Evolutionary conservation across 2,888 invertebrate species (phyloP).

Genomic region (Sicus ferrugineus): DNA sequence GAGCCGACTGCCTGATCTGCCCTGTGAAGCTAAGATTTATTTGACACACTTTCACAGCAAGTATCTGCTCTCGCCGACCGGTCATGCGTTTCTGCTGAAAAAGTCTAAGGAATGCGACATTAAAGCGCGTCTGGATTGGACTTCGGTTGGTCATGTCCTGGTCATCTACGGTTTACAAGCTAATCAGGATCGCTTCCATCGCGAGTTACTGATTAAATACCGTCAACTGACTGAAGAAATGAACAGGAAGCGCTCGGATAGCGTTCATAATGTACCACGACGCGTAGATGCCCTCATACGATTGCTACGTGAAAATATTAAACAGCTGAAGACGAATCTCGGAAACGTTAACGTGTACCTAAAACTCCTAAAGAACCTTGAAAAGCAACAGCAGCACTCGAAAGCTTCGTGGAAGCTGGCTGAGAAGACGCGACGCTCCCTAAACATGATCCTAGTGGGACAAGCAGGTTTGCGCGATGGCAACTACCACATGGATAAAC

Average conservation of each 20-base stretch:
- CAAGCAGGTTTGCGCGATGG: slow-evolving; percentile 70
- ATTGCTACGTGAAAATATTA: slow-evolving; percentile 57
- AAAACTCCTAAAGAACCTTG: slow-evolving; percentile 63
- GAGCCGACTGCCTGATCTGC: slow-evolving; percentile 43
- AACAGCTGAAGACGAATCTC: slow-evolving; percentile 55
- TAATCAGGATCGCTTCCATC: slow-evolving; percentile 68
- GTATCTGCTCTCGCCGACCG: slow-evolving; percentile 66
- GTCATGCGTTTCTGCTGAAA: slow-evolving; percentile 65
- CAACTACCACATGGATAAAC: slow-evolving; percentile 63
- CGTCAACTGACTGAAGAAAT: slow-evolving; percentile 48
- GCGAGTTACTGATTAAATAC: slow-evolving; percentile 64
- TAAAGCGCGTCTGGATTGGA: slow-evolving; percentile 56
- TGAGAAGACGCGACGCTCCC: slow-evolving; percentile 65
- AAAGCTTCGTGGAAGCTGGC: slow-evolving; percentile 64
- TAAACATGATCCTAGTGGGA: slow-evolving; percentile 70
- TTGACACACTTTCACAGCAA: slow-evolving; percentile 66
- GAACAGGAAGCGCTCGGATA: slow-evolving; percentile 49
- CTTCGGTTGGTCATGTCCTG: slow-evolving; percentile 65
- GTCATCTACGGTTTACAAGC: slow-evolving; percentile 66
- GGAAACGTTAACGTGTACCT: slow-evolving; percentile 67
- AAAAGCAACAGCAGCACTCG: slow-evolving; percentile 65
- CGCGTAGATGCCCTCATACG: slow-evolving; percentile 56
- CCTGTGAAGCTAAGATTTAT: slow-evolving; percentile 66
- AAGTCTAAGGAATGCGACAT: slow-evolving; percentile 60
- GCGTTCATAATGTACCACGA: slow-evolving; percentile 54